phyloP scores from a whole-genome alignment of 2,888 invertebrate genomes.

The Mimas tiliae region DNA sequence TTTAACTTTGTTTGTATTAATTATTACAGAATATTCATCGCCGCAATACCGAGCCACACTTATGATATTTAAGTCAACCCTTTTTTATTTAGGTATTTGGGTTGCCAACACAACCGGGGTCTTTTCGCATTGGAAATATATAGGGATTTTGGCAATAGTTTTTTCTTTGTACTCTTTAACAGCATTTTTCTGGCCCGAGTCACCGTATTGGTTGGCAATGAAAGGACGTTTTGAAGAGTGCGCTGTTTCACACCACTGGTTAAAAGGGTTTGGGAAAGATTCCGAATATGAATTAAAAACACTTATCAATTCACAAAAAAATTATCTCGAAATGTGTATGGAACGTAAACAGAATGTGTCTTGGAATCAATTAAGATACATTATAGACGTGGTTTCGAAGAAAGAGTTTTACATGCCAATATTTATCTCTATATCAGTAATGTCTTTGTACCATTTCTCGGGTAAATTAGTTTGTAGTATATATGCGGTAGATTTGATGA shows the following conservation, averaged over 20 bases:
- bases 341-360: constrained; percentile 33
- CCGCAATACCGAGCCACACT: constrained; percentile 57
- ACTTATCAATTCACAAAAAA: constrained; percentile 50
- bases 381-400: constrained; percentile 41
- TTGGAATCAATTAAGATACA: constrained; percentile 38
- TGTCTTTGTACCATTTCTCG: constrained; percentile 56
- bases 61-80: constrained; percentile 56
- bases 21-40: constrained; percentile 55
- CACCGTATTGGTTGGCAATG: constrained; percentile 61
- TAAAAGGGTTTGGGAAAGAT: constrained; percentile 51
- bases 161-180: constrained; percentile 46
- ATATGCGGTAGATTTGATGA: constrained; percentile 60
- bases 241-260: constrained; percentile 49
- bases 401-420: constrained; percentile 56
- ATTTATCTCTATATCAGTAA: constrained; percentile 47
- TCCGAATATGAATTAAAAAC: constrained; percentile 51
- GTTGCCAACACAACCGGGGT: constrained; percentile 58
- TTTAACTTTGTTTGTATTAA: constrained; percentile 52
- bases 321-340: constrained; percentile 39
- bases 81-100: constrained; percentile 61
- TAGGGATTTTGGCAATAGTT: constrained; percentile 48
- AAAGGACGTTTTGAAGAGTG: constrained; percentile 58
- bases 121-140: constrained; percentile 56
- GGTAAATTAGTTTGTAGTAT: constrained; percentile 59
- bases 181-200: constrained; percentile 53